phyloP scores from a whole-genome alignment of 2,888 invertebrate genomes.

The Drosophila picticornis region DNA sequence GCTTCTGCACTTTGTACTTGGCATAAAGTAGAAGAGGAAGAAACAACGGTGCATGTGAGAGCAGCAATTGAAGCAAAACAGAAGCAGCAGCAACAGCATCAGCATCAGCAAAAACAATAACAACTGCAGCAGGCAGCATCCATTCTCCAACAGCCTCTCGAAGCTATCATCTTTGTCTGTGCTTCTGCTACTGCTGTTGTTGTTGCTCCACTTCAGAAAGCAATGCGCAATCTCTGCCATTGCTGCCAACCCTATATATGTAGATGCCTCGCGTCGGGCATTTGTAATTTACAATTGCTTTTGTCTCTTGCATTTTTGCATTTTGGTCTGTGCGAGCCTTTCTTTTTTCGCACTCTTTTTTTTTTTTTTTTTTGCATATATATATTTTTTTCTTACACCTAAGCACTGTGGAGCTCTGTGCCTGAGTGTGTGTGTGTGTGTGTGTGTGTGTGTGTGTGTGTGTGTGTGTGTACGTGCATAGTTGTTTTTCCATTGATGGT shows the following conservation, averaged over 20 bases:
- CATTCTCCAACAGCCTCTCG: constrained; percentile 44
- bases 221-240: constrained; percentile 71
- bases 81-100: constrained; percentile 6
- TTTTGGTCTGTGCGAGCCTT: constrained; percentile 43
- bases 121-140: constrained; percentile 22
- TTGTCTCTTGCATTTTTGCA: constrained; percentile 56
- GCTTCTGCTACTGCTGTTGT: constrained; percentile 19
- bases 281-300: constrained; percentile 77
- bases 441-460: constrained; percentile 22
- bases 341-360: constrained; percentile 49
- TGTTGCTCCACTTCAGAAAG: constrained; percentile 71
- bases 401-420: constrained; percentile 21
- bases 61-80: constrained; percentile 52
- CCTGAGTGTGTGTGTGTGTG: constrained; percentile 17
- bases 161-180: constrained; percentile 65
- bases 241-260: constrained; percentile 20
- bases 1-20: constrained; percentile 60
- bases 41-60: constrained; percentile 36
- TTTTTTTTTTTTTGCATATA: background rate
- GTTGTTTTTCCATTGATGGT: constrained; percentile 82
- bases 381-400: constrained; percentile 35
- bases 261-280: constrained; percentile 31
- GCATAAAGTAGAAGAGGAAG: constrained; percentile 32
- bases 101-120: constrained; percentile 17
- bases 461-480: constrained; percentile 48